Conservation (phyloP, 2,888 invertebrate genomes). For the Phania funesta region DNA sequence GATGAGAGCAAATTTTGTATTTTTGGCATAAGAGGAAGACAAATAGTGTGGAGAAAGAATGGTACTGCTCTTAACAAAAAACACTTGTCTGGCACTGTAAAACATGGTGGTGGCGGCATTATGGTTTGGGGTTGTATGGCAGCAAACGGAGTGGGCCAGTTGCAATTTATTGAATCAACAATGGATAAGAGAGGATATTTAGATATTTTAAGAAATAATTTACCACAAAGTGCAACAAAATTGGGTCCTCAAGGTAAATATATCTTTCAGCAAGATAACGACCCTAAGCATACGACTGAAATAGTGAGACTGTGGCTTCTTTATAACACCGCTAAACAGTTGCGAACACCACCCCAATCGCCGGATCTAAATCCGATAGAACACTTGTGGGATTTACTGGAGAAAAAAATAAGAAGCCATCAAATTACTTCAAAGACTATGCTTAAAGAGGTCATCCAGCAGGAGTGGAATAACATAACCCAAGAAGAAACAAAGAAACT, state of each 20-base stretch:
- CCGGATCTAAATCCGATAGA: constrained; percentile 66
- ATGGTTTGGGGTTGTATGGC: no score
- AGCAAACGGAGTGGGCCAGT: not conserved
- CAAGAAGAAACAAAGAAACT: not conserved
- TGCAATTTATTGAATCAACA: not conserved
- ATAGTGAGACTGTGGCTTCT: not conserved
- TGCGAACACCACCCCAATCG: constrained; percentile 48
- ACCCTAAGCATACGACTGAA: not conserved
- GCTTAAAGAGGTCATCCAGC: not conserved
- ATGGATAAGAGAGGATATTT: no score
- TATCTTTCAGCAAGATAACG: constrained; percentile 1
- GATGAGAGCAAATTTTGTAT: constrained; percentile 2
- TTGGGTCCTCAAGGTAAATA: not conserved
- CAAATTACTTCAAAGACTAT: not conserved
- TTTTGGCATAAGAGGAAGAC: not conserved
- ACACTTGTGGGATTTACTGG: constrained; percentile 56
- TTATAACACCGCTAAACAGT: not conserved
- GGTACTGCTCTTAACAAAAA: not conserved
- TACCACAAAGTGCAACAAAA: not conserved
- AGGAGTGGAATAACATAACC: not conserved
- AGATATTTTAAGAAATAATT: not conserved
- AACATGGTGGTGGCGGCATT: not conserved
- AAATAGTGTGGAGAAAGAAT: not conserved
- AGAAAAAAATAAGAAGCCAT: constrained; percentile 33
- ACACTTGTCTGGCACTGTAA: constrained; percentile 1